Conservation (phyloP, 1,140 invertebrate genomes). For the Cotesia typhae region DNA sequence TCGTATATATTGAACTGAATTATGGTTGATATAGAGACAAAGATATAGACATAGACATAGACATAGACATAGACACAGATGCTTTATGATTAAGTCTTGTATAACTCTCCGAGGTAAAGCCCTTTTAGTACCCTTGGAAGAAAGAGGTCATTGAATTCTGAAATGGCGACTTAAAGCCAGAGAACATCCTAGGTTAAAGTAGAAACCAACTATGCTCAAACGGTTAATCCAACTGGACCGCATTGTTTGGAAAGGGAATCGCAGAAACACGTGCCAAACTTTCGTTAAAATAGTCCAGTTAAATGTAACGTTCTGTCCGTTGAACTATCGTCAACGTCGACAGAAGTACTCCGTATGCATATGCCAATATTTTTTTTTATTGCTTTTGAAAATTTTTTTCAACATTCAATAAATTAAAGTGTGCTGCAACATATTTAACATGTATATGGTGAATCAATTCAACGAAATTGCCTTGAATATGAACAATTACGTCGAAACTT, state of each 20-base stretch:
- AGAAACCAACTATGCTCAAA: slow-evolving; percentile 26
- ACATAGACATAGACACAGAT: background rate
- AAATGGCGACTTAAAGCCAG: slow-evolving; percentile 6
- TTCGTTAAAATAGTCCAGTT: slow-evolving; percentile 5
- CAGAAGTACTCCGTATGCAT: too few relatives aligned
- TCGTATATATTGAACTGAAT: too few relatives aligned
- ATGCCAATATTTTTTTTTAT: too few relatives aligned
- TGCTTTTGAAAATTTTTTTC: too few relatives aligned
- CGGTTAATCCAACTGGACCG: slow-evolving; percentile 20
- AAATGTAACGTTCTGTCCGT: background rate
- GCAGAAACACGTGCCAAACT: slow-evolving; percentile 9
- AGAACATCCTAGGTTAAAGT: slow-evolving; percentile 15
- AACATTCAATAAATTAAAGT: background rate
- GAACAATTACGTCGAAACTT: slow-evolving; percentile 20
- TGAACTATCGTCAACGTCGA: background rate
- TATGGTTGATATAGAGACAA: too few relatives aligned
- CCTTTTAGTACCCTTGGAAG: background rate
- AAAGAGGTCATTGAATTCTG: slow-evolving; percentile 17
- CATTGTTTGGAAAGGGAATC: slow-evolving; percentile 26
- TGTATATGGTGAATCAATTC: background rate
- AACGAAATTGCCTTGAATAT: slow-evolving; percentile 2
- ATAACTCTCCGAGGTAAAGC: slow-evolving; percentile 12
- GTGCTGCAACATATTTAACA: background rate
- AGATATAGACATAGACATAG: too few relatives aligned
- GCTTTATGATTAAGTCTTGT: slow-evolving; percentile 17